A percentile compares a stretch with the other conserved stretches of the same genome.
Evolutionary conservation across 2,888 invertebrate genomes (phyloP).

Genomic region (Campoplex nolae): DNA sequence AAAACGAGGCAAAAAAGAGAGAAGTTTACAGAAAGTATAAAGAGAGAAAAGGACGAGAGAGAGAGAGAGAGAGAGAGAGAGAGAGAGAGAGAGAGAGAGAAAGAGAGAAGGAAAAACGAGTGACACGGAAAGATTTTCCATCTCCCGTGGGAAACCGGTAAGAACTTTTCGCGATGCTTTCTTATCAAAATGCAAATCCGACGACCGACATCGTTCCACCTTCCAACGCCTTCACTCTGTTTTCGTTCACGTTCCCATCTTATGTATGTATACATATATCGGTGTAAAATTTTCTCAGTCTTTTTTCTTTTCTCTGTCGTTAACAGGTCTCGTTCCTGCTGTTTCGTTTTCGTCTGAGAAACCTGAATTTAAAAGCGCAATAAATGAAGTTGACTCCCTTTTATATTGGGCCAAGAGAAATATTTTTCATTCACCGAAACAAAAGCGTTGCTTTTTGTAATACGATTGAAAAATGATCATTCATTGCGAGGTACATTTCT

Average conservation of each 20-base stretch:
- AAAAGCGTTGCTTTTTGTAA: neutral
- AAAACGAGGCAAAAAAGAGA: constrained; percentile 57
- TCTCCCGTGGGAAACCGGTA: constrained; percentile 70
- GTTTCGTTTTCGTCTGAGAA: neutral
- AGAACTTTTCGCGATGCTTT: constrained; percentile 82
- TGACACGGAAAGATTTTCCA: constrained; percentile 74
- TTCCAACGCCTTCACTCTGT: constrained; percentile 28
- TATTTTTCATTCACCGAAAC: neutral
- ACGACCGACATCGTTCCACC: constrained; percentile 73
- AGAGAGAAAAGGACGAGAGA: constrained; percentile 5
- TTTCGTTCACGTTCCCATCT: constrained; percentile 31
- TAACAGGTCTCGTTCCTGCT: constrained; percentile 26
- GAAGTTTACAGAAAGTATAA: constrained; percentile 10
- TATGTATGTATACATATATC: constrained; percentile 7
- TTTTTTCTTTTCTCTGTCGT: constrained; percentile 23
- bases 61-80: constrained; percentile 16
- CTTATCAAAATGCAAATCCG: constrained; percentile 84
- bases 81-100: constrained; percentile 14
- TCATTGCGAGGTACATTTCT: neutral
- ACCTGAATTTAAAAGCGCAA: neutral
- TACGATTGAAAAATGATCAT: neutral
- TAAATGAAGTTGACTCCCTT: neutral
- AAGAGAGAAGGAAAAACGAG: constrained; percentile 15
- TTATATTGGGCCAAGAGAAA: neutral
- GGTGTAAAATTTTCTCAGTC: constrained; percentile 1